phyloP scores from a whole-genome alignment of 2,888 invertebrate genomes.

The Eilema caniola region DNA sequence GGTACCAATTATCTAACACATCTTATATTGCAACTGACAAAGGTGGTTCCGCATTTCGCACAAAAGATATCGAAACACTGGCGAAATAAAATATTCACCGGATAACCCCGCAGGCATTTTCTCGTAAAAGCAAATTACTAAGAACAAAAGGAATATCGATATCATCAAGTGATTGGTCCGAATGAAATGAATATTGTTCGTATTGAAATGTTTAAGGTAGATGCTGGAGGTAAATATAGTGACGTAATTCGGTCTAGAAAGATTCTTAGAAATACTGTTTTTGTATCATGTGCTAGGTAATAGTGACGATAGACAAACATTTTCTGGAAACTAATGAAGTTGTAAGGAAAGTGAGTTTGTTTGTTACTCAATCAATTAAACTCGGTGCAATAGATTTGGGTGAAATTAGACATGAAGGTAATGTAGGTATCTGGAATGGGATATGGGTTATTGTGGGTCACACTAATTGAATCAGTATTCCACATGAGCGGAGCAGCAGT shows the following conservation, averaged over 20 bases:
- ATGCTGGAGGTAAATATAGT: slow-evolving; percentile 21
- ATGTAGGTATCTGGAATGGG: too few relatives aligned
- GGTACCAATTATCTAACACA: neutral
- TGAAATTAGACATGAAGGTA: too few relatives aligned
- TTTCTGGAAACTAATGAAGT: neutral
- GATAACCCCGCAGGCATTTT: slow-evolving; percentile 38
- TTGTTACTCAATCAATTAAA: neutral
- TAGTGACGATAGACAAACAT: neutral
- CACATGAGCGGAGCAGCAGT: too few relatives aligned
- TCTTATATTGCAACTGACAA: neutral
- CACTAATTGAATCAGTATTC: too few relatives aligned
- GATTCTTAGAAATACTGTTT: neutral
- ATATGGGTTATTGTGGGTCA: too few relatives aligned
- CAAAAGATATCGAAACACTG: slow-evolving; percentile 37
- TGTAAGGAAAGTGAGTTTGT: neutral
- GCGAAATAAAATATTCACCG: slow-evolving; percentile 55
- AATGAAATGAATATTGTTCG: slow-evolving; percentile 51
- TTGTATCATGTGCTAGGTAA: neutral
- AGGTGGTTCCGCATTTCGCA: slow-evolving; percentile 42
- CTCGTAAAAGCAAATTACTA: slow-evolving; percentile 51
- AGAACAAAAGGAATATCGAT: slow-evolving; percentile 58
- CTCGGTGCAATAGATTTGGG: neutral
- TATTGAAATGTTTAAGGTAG: slow-evolving; percentile 38
- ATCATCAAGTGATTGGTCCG: slow-evolving; percentile 52
- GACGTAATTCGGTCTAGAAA: slow-evolving; percentile 23